Base-by-base conservation (phyloP, 2,888 invertebrate genomes). In the Agonopterix subpropinquella region DNA sequence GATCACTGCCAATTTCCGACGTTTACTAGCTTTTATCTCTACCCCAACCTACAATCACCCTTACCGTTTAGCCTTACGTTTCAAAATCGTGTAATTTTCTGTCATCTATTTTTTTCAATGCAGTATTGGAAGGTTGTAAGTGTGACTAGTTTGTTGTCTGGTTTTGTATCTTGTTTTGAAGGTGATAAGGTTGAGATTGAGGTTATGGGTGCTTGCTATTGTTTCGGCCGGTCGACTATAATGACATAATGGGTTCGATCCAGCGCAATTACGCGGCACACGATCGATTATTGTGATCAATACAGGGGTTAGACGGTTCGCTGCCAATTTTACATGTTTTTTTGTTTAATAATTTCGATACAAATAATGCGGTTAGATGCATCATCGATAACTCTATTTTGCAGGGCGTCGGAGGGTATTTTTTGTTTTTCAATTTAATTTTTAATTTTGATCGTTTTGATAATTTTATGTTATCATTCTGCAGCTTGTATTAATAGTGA, bases 231-330 rank as follows among this genome's bases (percentile, higher is more conserved):
- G 80, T 70, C 77, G 74, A 68, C 67, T 75, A 84, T 88, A 88
- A 88, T 88, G 84, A 85, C 81, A 83, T 88, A 88, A 88, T 88
- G 86, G 86, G 80, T 79, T 79, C 79, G 83, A 80, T 79, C 80
- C 84, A 64, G 74, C 76, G 80, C 87, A 85, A 87, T 88, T 87
- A 87, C 84, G 77, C 70, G 87, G 86, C 87, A 88, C 88, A 88
- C 88, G 88, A 87, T 87, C 87, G 86, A 87, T 87, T 86, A 86
- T 83, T 82, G 80, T 86, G 87, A 87, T 88, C 88, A 85, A 88
- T 87, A 84, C 84, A 75, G 86, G 80, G 87, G 86, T 85, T 84
- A 85, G 86, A 79, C 78, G 73, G 73, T 83, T 80, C 79, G 77
- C 83, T 85, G 87, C 82, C 84, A 86, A 86, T 86, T 86, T 85